Base-by-base conservation (phyloP, 2,888 invertebrate genomes). In the Brachyopa scutellaris region DNA sequence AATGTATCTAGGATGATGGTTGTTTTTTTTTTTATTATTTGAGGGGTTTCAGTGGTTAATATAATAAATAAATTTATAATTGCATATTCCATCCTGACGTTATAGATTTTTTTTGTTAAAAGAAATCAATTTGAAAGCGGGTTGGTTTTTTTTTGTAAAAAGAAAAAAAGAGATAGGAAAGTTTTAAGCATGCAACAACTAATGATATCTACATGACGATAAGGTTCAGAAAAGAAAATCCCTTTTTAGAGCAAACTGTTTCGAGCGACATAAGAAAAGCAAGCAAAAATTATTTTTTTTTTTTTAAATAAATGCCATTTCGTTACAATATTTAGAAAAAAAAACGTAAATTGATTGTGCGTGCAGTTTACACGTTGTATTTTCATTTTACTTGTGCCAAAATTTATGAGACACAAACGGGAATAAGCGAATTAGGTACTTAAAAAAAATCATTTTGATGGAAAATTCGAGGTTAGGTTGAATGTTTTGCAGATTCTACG, bases 1-100 rank as follows among this genome's bases (percentile, higher is more conserved):
- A 88, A 88, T 88, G 88, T 88, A 87, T 88, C 88, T 88, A 87
- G 88, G 86, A 83, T 84, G 84, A 77, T 73, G 85, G 78, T 84
- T 84, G 64, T 62, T 77, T 67, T 31, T 49, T 69, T 31, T 49
- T 29, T 57, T 33, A 49, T 45, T 53, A 47, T 17, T 57, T 49
- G 57, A 59, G 45, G 38, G 49, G 33, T 19, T 40, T 66, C 29
- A 66, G 38, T 57, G 76, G 82, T 82, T 82, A 82, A 77, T 69
- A 53, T 45, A 49, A 29, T 73, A 19, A 26, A 53, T 59, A 49
- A 38, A 26, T 31, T 33, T 47, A 49, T 40, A 38, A 36, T 55
- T 64, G 40, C 23, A 55, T 59, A 69, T 76, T 76, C 62, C 69
- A 64, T 36, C 42, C 51, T 55, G 64, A 57, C 49, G 17, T 55